Percentiles rank a stretch among this genome's conserved stretches.
phyloP scores from a whole-genome alignment of 64 coral and sea anemone species.

The Pocillopora verrucosa region DNA sequence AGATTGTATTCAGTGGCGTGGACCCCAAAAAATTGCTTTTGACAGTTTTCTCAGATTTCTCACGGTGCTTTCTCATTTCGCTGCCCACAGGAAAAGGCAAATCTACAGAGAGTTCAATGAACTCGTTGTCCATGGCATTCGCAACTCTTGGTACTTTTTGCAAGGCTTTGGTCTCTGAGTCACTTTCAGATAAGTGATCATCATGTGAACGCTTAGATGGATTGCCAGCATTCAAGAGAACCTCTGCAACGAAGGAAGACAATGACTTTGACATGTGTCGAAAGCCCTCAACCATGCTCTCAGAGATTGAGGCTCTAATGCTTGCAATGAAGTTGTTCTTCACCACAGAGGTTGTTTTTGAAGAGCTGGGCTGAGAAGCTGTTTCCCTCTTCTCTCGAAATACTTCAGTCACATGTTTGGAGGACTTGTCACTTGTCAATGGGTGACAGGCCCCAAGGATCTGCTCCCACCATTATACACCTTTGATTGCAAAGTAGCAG shows the following conservation, averaged over 20 bases:
- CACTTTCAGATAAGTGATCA: neutral
- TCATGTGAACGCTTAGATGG: neutral
- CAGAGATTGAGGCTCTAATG: neutral
- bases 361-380: constrained; percentile 1
- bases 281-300: constrained; percentile 7
- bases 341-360: neutral
- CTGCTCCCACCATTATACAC: neutral
- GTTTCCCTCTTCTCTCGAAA: neutral
- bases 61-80: neutral
- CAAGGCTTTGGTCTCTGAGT: neutral
- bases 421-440: neutral
- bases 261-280: constrained; percentile 3
- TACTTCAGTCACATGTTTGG: neutral
- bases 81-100: neutral
- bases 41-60: constrained; percentile 2
- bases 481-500: constrained; percentile 12
- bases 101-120: neutral
- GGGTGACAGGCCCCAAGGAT: neutral
- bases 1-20: constrained; percentile 12
- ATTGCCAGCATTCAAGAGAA: neutral
- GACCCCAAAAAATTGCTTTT: constrained; percentile 7
- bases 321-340: neutral
- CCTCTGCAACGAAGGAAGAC: neutral
- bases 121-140: neutral
- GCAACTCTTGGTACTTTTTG: neutral